Conservation (phyloP, 1,140 invertebrate species). For the Mya arenaria region DNA sequence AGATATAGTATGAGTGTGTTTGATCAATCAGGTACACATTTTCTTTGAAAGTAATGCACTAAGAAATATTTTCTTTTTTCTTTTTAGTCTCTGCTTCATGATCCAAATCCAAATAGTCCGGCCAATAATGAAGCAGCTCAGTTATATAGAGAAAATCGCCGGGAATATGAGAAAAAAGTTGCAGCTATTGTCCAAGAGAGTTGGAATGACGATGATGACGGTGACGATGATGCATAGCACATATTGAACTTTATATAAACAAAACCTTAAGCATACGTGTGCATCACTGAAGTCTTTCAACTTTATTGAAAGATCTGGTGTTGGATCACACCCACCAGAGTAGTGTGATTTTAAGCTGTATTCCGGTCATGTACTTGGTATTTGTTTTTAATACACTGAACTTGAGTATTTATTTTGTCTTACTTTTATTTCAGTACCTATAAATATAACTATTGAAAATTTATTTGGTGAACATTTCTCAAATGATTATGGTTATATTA, state of each 20-base stretch:
- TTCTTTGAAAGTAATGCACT: neutral
- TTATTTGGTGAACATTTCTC: too few relatives aligned
- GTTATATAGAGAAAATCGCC: slow-evolving; percentile 81
- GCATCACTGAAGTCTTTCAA: slow-evolving; percentile 29
- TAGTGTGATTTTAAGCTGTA: slow-evolving; percentile 5
- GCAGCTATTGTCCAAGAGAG: slow-evolving; percentile 79
- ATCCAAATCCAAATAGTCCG: slow-evolving; percentile 82
- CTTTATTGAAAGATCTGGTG: neutral
- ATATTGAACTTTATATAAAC: slow-evolving; percentile 27
- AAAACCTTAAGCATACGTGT: slow-evolving; percentile 25
- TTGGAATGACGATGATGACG: slow-evolving; percentile 79
- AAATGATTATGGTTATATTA: too few relatives aligned
- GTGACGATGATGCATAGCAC: slow-evolving; percentile 67
- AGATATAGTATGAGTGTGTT: too few relatives aligned
- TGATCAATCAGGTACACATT: too few relatives aligned
- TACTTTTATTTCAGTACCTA: too few relatives aligned
- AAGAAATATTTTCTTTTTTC: slow-evolving; percentile 54
- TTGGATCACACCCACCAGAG: too few relatives aligned
- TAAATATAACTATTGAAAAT: too few relatives aligned
- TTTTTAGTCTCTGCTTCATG: slow-evolving; percentile 81
- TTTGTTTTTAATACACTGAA: too few relatives aligned
- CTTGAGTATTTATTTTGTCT: too few relatives aligned
- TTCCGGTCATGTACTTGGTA: neutral
- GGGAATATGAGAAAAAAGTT: slow-evolving; percentile 82
- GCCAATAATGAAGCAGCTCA: slow-evolving; percentile 82